Evolutionary conservation across 1,140 invertebrate genomes (phyloP).

Genomic region (Apis laboriosa): DNA sequence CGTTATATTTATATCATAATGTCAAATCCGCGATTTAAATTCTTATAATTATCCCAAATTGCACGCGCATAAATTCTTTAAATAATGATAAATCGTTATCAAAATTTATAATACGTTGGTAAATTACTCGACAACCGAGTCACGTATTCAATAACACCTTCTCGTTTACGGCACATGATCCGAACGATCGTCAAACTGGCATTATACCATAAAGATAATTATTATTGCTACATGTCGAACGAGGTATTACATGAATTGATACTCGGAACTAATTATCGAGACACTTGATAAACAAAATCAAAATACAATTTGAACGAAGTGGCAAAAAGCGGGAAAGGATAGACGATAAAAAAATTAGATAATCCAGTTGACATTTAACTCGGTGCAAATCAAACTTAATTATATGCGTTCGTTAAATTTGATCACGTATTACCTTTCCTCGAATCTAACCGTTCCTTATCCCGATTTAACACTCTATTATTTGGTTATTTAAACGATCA

Average conservation of each 20-base stretch:
- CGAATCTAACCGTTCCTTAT: constrained; percentile 31
- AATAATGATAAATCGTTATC: no score
- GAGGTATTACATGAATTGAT: background rate
- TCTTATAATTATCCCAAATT: no score
- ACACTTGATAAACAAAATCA: background rate
- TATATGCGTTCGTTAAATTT: constrained; percentile 19
- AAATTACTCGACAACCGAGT: background rate
- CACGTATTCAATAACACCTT: background rate
- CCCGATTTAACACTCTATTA: constrained; percentile 22
- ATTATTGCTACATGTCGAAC: constrained; percentile 18
- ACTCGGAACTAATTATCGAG: constrained; percentile 42
- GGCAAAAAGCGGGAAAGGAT: constrained; percentile 5
- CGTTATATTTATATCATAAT: no score
- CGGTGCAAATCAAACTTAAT: constrained; percentile 58
- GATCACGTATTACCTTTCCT: constrained; percentile 24
- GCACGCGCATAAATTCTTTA: no score
- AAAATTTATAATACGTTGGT: background rate
- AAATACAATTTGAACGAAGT: constrained; percentile 1
- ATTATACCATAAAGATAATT: constrained; percentile 10
- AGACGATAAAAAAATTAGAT: background rate
- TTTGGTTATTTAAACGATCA: constrained; percentile 3
- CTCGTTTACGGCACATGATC: background rate
- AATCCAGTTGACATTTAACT: constrained; percentile 60
- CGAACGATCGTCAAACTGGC: background rate
- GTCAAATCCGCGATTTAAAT: no score